Evolutionary conservation across 2,113 vertebrate species (phyloP), one percentile per base, ranked within the genome.

Genomic region (Perca fluviatilis): DNA sequence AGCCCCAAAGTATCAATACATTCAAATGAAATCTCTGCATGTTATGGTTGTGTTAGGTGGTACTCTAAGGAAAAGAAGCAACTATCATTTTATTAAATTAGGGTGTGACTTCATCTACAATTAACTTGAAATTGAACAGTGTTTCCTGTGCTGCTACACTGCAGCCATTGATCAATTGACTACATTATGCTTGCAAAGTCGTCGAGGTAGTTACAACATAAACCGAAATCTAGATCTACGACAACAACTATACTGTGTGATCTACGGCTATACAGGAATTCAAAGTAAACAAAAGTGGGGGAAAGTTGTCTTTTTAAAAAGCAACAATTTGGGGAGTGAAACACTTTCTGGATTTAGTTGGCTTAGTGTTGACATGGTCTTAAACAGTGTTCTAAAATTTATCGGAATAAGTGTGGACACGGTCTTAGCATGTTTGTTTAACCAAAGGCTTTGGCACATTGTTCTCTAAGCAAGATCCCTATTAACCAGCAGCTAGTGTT

Each of bases 401-500:
- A 74, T 61, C 11, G 8, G 66, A 27, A 19, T 58, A 15, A 79
- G n/a, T 53, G 63, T 73, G 73, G 33, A 85, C 79, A 64, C 70
- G 27, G 62, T 64, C 27, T 84, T 36, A 30, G 13, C 36, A 15
- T 82, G 84, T 87, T 92, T 90, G 88, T 85, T 91, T 89, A 90
- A 85, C 84, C 82, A 79, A 73, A 84, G 85, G 74, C 77, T 88
- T 91, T 79, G 71, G 73, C 72, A 54, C 83, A 88, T 84, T 91
- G 89, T 89, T 84, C 80, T 73, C 72, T n/a, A 19, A 74, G 79
- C 69, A 75, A 71, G 30, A 70, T 43, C 65, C 75, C 63, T 21
- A 57, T 86, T 81, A 85, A 81, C 78, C 85, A 87, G 88, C 76
- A 83, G 79, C 65, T 10, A 60, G 67, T 89, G 82, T 92, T 91